Conservation (phyloP, 2,888 invertebrate genomes). For the Drosophila kanekoi region DNA sequence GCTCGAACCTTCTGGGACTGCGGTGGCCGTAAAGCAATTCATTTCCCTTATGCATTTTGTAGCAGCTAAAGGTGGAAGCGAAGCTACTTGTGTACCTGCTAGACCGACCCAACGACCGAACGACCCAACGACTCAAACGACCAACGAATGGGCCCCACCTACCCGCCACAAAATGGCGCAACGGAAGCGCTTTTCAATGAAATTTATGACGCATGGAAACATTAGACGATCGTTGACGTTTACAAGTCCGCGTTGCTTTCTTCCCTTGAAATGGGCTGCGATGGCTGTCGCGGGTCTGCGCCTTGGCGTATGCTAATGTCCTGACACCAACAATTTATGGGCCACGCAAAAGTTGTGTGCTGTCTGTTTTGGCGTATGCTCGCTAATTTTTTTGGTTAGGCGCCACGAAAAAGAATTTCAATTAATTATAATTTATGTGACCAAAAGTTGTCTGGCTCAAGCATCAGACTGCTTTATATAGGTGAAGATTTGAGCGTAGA, state of each 20-base stretch:
- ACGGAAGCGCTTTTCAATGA: conserved; percentile 83
- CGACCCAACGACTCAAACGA: too few species aligned
- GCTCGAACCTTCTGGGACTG: conserved; percentile 64
- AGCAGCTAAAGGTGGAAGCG: conserved; percentile 50
- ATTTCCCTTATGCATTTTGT: conserved; percentile 80
- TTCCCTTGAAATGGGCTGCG: conserved; percentile 10
- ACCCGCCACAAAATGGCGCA: conserved; percentile 68
- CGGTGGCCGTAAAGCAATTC: conserved; percentile 81
- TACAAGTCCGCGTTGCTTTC: conserved; percentile 67
- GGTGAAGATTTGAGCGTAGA: background rate
- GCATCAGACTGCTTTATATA: conserved; percentile 9
- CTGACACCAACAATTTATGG: conserved; percentile 73
- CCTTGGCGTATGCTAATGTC: conserved; percentile 58
- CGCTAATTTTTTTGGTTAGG: conserved; percentile 57
- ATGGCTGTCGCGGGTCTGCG: conserved; percentile 2
- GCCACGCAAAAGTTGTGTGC: conserved; percentile 58
- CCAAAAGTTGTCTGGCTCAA: conserved; percentile 30
- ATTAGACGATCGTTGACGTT: conserved; percentile 82
- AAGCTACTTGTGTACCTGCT: conserved; percentile 23
- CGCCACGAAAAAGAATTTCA: conserved; percentile 79
- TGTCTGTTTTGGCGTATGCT: conserved; percentile 60
- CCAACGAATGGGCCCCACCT: conserved; percentile 15
- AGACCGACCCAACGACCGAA: conserved; percentile 14
- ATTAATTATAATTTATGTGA: conserved; percentile 83
- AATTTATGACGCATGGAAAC: conserved; percentile 84